These are phyloP conservation scores for Tiliacea citrago DNA, from an alignment of 2,888 invertebrate species.

Conservation along the genomic window DNA sequence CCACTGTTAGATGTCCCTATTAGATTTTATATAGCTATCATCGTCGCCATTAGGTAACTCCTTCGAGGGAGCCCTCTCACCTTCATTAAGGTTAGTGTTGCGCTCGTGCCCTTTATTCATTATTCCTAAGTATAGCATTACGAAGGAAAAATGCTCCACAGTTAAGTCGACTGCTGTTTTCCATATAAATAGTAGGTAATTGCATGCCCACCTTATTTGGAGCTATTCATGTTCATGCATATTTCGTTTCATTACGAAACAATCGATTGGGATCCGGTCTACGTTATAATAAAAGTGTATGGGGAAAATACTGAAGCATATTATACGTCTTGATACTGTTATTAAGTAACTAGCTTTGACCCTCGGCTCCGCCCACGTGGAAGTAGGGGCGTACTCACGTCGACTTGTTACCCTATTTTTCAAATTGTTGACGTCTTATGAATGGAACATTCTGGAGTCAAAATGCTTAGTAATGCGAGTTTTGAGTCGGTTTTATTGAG, in stretches of 20 bases:
- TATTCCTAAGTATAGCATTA: slow-evolving; percentile 83
- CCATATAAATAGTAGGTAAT: slow-evolving; percentile 72
- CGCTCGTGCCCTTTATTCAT: slow-evolving; percentile 79
- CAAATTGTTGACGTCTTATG: slow-evolving; percentile 61
- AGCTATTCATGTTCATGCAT: slow-evolving; percentile 65
- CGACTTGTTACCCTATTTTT: slow-evolving; percentile 63
- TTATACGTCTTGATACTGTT: slow-evolving; percentile 62
- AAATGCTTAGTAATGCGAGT: slow-evolving; percentile 51
- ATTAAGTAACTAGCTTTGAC: slow-evolving; percentile 58
- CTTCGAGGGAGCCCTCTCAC: slow-evolving; percentile 80
- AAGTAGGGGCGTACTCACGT: slow-evolving; percentile 57
- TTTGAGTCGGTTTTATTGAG: slow-evolving; percentile 46
- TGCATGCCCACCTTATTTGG: slow-evolving; percentile 66
- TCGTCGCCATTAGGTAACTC: slow-evolving; percentile 81
- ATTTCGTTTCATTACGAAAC: slow-evolving; percentile 52
- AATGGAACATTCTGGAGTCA: slow-evolving; percentile 52
- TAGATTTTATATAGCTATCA: slow-evolving; percentile 87
- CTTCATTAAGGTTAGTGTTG: slow-evolving; percentile 83
- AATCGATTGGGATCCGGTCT: slow-evolving; percentile 48
- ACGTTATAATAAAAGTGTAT: slow-evolving; percentile 47
- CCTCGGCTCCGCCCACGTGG: slow-evolving; percentile 57
- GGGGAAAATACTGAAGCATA: slow-evolving; percentile 44
- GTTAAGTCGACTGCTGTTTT: slow-evolving; percentile 80
- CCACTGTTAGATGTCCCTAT: slow-evolving; percentile 81
- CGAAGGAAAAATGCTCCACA: slow-evolving; percentile 79